phyloP scores from a whole-genome alignment of 2,888 invertebrate genomes.

The Aricia artaxerxes region DNA sequence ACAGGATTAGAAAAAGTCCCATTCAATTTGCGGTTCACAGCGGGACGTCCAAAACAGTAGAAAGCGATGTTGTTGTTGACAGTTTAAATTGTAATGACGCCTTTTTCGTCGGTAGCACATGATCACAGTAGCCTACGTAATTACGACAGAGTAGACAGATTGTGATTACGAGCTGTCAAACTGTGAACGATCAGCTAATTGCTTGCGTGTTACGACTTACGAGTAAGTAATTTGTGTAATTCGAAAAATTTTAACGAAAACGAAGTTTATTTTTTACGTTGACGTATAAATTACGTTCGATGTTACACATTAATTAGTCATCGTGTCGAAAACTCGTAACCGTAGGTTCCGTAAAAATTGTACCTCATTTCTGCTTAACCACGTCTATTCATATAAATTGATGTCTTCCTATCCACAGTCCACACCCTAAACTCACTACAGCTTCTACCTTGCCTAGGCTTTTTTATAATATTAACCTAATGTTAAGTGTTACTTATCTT shows the following conservation, averaged over 20 bases:
- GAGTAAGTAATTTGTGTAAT: background rate
- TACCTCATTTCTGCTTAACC: no score
- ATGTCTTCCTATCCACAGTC: no score
- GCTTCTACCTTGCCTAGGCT: no score
- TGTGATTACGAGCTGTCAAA: constrained; percentile 29
- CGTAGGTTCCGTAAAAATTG: no score
- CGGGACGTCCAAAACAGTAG: constrained; percentile 55
- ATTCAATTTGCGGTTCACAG: constrained; percentile 21
- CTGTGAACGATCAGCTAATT: background rate
- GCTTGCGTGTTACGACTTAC: background rate
- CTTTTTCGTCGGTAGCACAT: constrained; percentile 44
- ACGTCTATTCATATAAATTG: no score
- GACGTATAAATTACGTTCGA: background rate
- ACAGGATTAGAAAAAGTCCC: background rate
- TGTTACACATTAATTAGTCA: background rate
- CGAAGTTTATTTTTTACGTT: background rate
- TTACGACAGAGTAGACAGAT: constrained; percentile 4
- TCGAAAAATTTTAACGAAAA: background rate
- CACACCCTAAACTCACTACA: no score
- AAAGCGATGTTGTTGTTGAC: constrained; percentile 47
- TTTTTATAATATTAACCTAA: no score
- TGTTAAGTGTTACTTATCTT: no score
- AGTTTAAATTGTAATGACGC: constrained; percentile 41
- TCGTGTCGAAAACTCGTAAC: background rate
- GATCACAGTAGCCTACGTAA: constrained; percentile 33